Base-by-base conservation (phyloP, 2,113 vertebrate species). In the Hemiprocne comata region DNA sequence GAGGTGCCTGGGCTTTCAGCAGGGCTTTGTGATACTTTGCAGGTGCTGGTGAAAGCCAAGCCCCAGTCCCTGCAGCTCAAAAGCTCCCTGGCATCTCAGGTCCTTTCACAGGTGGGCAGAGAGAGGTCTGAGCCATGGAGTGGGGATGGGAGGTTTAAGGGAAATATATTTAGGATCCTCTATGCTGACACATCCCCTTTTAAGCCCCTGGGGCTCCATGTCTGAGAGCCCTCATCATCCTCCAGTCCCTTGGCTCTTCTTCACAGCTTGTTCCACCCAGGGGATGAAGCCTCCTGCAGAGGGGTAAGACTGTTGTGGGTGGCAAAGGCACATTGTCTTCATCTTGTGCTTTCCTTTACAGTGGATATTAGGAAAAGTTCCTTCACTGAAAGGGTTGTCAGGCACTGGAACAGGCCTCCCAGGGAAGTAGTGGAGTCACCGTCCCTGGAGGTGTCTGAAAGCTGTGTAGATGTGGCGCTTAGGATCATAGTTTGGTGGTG, bases 11-110 rank as follows among this genome's bases (percentile, higher is more conserved):
- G 28, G 74, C 13, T 85, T 78, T 75, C 66, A 26, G 33, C 24
- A 8, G 48, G n/a, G 15, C 36, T 77, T 46, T 5, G 3, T 61
- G 40, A 40, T 34, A 42, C 38, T 5, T 0, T 4, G 18, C 10
- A 15, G 4, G 16, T 48, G 33, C 67, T 58, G 54, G 8, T 9
- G 28, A 40, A 75, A 87, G 48, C 42, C 74, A 50, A 58, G 16
- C 17, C 19, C 20, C 46, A 36, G 50, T 10, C 6, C 12, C 1
- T 2, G 31, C 21, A 40, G 9, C n/a, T 36, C 65, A 71, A 51
- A 21, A n/a, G 57, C 13, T 55, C 58, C 15, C 29, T 71, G 62
- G 28, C 1, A 5, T 38, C 12, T 7, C 26, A 50, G 19, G 20
- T 38, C 46, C 46, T 84, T 87, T 62, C 1, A 5, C 25, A 29